Evolutionary conservation across 1,140 invertebrate genomes (phyloP), one percentile per base, ranked within the genome.

Genomic region (Harpegnathos saltator): DNA sequence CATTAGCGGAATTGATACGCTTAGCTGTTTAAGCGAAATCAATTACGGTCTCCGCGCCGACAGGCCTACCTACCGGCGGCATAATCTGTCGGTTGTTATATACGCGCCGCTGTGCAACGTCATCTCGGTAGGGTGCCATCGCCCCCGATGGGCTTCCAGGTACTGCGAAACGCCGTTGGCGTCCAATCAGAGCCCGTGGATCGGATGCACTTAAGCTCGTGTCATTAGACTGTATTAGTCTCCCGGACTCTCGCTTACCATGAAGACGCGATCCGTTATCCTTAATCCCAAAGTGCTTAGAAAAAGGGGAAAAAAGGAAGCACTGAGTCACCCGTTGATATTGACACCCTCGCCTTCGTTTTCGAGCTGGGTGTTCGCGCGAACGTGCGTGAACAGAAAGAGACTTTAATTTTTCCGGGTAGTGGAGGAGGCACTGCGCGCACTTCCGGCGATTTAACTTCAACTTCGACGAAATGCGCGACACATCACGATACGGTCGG

Each of bases 151-250:
- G 83, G 84, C 86, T 89, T 88, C 84, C 88, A 90, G 91, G 90
- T 91, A 89, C 86, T 90, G 91, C 90, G 89, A 90, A 85, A 87
- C 90, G 89, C 90, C 84, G 88, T 91, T 56, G 91, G 90, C 86
- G 89, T 90, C 91, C 91, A 92, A 92, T 92, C 90, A 86, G 77
- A 61, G 11, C 87, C 63, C 68, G 75, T 81, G 58, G 74, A 87
- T 90, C 78, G 83, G 38, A 44, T 65, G 81, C 78, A 80, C 89
- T 73, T 91, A 91, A 91, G 90, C 91, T 86, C 84, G 77, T 85
- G 89, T 91, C 89, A 92, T 92, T 91, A 91, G 84, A 88, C 83
- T 78, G 87, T 92, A 92, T 92, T 91, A 89, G 87, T 90, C 84
- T 85, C 56, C 84, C 29, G 72, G 83, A 81, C 78, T 82, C 74